phyloP scores from a whole-genome alignment of 2,888 invertebrate species.

The Cheilosia impressa region DNA sequence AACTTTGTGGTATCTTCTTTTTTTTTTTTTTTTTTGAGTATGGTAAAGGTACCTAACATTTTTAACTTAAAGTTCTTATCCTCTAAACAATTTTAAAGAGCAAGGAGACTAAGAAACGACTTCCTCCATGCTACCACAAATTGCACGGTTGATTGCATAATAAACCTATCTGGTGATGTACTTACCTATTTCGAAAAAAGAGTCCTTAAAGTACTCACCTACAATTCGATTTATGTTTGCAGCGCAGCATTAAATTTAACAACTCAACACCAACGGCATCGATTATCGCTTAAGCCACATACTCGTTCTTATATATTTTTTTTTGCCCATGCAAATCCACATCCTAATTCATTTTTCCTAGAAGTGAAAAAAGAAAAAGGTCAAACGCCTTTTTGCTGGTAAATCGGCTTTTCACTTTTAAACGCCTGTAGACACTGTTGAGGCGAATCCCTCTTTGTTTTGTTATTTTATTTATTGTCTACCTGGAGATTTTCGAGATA shows the following conservation, averaged over 20 bases:
- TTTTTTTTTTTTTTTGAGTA: no score
- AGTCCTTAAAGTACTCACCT: no score
- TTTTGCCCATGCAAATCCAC: not conserved
- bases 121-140: no score
- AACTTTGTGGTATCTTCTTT: no score
- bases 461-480: not conserved
- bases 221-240: not conserved
- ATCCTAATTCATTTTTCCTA: slow-evolving; percentile 18
- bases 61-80: no score
- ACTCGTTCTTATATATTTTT: not conserved
- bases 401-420: slow-evolving; percentile 42
- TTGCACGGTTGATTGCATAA: no score
- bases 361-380: slow-evolving; percentile 23
- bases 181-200: no score
- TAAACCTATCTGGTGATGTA: no score
- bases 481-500: slow-evolving; percentile 11
- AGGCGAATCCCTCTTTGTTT: slow-evolving; percentile 5
- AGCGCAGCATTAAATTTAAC: not conserved
- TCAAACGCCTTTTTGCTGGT: not conserved
- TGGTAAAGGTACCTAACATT: no score
- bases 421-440: slow-evolving; percentile 20
- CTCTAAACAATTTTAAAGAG: no score
- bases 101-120: no score
- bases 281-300: not conserved
- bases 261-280: not conserved